Conservation (phyloP, 2,888 invertebrate genomes). For the Clistopyga incitator region DNA sequence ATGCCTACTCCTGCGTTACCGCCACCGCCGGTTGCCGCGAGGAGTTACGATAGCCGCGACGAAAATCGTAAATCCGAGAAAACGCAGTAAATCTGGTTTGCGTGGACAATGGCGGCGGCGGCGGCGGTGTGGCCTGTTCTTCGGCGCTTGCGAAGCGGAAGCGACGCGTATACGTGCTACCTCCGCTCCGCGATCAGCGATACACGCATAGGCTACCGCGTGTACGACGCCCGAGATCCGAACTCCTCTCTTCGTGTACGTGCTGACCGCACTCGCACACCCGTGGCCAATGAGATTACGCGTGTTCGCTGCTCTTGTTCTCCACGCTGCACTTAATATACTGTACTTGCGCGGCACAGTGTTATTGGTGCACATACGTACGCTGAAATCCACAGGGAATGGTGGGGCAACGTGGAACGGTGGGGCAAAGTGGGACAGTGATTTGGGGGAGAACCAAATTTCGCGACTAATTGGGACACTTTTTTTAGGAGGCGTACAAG, state of each 20-base stretch:
- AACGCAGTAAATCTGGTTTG: conserved; percentile 78
- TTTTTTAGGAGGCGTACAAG: no score
- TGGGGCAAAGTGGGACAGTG: no score
- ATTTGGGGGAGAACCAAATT: no score
- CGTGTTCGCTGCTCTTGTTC: conserved; percentile 54
- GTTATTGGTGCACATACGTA: background rate
- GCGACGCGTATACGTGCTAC: conserved; percentile 14
- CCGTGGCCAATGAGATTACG: conserved; percentile 80
- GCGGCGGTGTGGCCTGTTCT: conserved; percentile 26
- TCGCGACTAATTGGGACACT: no score
- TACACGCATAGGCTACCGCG: conserved; percentile 15
- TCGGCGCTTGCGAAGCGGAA: conserved; percentile 31
- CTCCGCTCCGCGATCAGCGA: conserved; percentile 17
- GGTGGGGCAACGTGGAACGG: no score
- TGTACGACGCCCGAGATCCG: conserved; percentile 47
- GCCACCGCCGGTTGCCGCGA: conserved; percentile 7
- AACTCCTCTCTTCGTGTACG: conserved; percentile 72
- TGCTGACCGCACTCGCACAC: conserved; percentile 25
- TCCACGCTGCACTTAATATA: conserved; percentile 10
- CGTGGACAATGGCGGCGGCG: conserved; percentile 72
- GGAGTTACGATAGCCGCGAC: conserved; percentile 64
- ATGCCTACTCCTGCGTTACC: background rate
- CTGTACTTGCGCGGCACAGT: background rate
- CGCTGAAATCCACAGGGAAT: no score
- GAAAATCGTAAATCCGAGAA: conserved; percentile 79